Evolutionary conservation across 2,797 vertebrate genomes (phyloP).

Genomic region (Xenopus petersii): DNA sequence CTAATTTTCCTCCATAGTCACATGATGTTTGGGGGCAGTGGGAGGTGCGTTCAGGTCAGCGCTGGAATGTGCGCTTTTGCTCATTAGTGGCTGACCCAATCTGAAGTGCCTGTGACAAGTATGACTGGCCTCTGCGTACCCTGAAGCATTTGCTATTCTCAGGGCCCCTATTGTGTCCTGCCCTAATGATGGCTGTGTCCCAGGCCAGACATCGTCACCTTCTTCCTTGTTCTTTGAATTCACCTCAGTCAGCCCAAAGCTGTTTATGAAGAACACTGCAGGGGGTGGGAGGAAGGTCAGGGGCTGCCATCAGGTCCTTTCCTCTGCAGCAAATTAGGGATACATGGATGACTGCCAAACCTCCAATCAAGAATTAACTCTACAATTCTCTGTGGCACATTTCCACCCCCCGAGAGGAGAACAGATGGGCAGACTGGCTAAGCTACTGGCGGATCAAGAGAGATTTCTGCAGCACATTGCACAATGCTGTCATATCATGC

Average conservation of each 20-base stretch:
- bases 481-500: conserved; percentile 19
- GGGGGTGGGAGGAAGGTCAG: conserved; percentile 44
- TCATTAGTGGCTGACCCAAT: conserved; percentile 60
- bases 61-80: conserved; percentile 42
- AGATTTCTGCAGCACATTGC: conserved; percentile 8
- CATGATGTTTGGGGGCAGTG: conserved; percentile 16
- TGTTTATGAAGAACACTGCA: conserved; percentile 48
- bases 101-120: conserved; percentile 62
- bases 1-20: conserved; percentile 10
- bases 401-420: conserved; percentile 29
- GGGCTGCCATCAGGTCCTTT: conserved; percentile 52
- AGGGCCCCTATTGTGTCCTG: conserved; percentile 52
- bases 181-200: conserved; percentile 51
- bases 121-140: conserved; percentile 52
- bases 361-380: conserved; percentile 28
- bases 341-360: conserved; percentile 30
- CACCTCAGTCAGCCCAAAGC: conserved; percentile 49
- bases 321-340: conserved; percentile 26
- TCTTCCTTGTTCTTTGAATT: conserved; percentile 47
- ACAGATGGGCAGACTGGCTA: conserved; percentile 11
- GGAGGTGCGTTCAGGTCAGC: conserved; percentile 38
- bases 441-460: conserved; percentile 11
- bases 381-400: conserved; percentile 21
- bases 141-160: conserved; percentile 30
- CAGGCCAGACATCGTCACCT: conserved; percentile 34